Evolutionary conservation across 1,140 invertebrate genomes (phyloP), one percentile per base, ranked within the genome.

Genomic region (Dufourea novaeangliae): DNA sequence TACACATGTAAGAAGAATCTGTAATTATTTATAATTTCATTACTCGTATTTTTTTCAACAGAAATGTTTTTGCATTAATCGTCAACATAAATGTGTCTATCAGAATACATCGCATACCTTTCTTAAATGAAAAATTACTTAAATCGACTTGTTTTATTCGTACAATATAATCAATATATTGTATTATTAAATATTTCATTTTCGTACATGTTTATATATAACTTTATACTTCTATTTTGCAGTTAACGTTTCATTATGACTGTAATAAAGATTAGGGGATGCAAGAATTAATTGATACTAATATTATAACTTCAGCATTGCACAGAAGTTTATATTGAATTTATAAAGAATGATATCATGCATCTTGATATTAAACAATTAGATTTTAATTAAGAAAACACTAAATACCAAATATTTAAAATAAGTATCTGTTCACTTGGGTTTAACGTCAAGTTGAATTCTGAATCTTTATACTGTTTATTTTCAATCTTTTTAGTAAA

Each of bases 311-410:
- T 27, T 61, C 46, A 20, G n/a, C 22, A 37, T 41, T 14, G 10
- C 7, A 39, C n/a, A 17, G n/a, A 52, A 39, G 12, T 22, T 64
- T 52, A 72, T 29, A 72, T 39, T 63, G 22, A 66, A 66, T 54
- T 32, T 54, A 50, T 12, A 57, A 20, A 61, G 17, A 61, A 8
- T 22, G 4, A 57, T 50, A 44, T 41, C 32, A 29, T 46, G 4
- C 32, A 64, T 50, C 2, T 41, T 50, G 17, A 29, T 52, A 12
- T 41, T 67, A 22, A 59, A 12, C 37, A 25, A 80, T 39, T 29
- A 3, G 34, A 29, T 73, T 54, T 54, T 44, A 73, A 66, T 66
- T 74, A 39, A n/a, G 12, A 56, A 76, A 27, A 64, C 37, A 32
- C 57, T 70, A 29, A 20, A 20, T 20, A 46, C 20, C 41, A 27